phyloP scores from a whole-genome alignment of 2,113 vertebrate genomes.

The Prinia subflava region DNA sequence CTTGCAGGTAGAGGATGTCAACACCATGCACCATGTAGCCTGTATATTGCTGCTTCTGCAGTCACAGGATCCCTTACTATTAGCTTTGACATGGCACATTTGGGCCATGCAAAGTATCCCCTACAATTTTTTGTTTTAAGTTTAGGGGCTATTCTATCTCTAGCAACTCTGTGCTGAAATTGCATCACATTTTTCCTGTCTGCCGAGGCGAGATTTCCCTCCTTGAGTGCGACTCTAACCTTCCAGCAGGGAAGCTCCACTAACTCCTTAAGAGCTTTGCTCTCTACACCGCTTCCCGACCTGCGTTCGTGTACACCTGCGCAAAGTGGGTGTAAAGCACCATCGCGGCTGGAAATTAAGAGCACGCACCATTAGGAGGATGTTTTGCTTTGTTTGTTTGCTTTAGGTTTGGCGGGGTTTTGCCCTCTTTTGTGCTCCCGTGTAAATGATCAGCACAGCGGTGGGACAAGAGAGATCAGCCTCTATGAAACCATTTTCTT shows the following conservation, averaged over 20 bases:
- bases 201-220: conserved; percentile 23
- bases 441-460: conserved; percentile 31
- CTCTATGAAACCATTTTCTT: conserved; percentile 1
- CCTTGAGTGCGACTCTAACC: conserved; percentile 24
- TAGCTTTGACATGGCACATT: background rate
- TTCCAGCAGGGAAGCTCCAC: conserved; percentile 45
- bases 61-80: background rate
- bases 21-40: background rate
- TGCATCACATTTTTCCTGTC: conserved; percentile 34
- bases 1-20: background rate
- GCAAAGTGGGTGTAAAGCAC: background rate
- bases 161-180: conserved; percentile 8
- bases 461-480: background rate
- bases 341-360: background rate
- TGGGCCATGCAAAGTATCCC: background rate
- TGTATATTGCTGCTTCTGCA: background rate
- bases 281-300: background rate
- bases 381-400: conserved; percentile 42
- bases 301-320: background rate
- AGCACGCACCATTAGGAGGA: background rate
- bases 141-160: conserved; percentile 22
- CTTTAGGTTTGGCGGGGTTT: background rate
- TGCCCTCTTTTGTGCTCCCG: background rate
- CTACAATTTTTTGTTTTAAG: background rate
- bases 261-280: conserved; percentile 30